Evolutionary conservation across 2,113 vertebrate species (phyloP), one percentile per base, ranked within the genome.

Genomic region (Solea senegalensis): DNA sequence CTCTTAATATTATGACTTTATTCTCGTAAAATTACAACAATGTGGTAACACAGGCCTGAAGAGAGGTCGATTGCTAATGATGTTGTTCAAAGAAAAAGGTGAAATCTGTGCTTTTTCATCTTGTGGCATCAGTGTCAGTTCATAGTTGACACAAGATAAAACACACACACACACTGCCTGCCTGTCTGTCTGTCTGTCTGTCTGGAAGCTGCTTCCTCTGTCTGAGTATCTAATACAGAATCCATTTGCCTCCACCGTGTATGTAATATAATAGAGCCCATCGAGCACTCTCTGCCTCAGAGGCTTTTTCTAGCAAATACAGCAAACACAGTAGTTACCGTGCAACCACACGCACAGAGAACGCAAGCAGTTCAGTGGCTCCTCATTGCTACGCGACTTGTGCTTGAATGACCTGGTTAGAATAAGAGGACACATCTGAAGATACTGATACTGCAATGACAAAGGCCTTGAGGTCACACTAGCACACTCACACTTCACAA

Each of bases 221-320:
- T 62, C 80, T 65, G 48, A 69, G 41, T 49, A 74, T 74, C 76
- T 76, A 52, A 86, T 80, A 52, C 70, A 65, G 54, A 72, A 74
- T 85, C 77, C 70, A 79, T 89, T 73, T 70, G 44, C 51, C 69
- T 83, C 54, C 77, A 72, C 71, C 86, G 63, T 81, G 72, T 61
- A 49, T 56, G 58, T 78, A 87, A 88, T 73, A 76, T 83, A 85
- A 92, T 87, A 71, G 66, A 83, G 78, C 28, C 26, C 28, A 16
- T 1, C 41, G 59, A 63, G 60, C 43, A 65, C 56, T 70, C 44
- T 13, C 45, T 54, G 65, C 61, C 83, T 78, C 46, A 40, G 40
- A 72, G 66, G 74, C 39, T 65, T 80, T 28, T 82, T 76, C 78
- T 56, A 40, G 45, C 57, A 48, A 56, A 61, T 41, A 5, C 76